Conservation (phyloP, 2,888 invertebrate species). For the Sinhomidia bicolor region DNA sequence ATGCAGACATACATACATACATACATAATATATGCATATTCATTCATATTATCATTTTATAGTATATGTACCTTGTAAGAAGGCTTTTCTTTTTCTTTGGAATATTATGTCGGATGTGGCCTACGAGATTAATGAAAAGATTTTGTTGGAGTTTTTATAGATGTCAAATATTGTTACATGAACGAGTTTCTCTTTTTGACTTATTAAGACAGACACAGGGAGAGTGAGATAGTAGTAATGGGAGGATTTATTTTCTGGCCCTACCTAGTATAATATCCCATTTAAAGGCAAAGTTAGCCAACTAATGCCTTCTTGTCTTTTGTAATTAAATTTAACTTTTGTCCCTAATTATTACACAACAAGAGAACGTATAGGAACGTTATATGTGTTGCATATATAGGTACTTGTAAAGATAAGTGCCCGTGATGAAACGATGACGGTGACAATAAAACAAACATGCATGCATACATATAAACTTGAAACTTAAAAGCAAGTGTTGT, state of each 20-base stretch:
- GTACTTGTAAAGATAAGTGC: background rate
- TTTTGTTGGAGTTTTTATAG: background rate
- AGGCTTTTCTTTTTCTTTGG: too few species aligned
- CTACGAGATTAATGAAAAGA: background rate
- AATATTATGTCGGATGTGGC: background rate
- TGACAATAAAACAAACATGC: too few species aligned
- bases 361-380: background rate
- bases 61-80: too few species aligned
- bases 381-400: background rate
- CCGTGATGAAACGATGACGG: background rate
- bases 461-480: too few species aligned
- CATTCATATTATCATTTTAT: background rate
- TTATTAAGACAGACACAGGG: background rate
- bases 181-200: background rate
- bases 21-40: too few species aligned
- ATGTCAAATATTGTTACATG: background rate
- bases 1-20: background rate
- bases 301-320: constrained; percentile 39
- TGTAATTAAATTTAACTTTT: constrained; percentile 62
- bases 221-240: background rate
- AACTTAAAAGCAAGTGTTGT: constrained; percentile 25
- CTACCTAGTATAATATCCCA: background rate
- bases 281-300: background rate
- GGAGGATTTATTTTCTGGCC: background rate
- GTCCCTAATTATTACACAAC: constrained; percentile 18